Evolutionary conservation across 2,113 vertebrate genomes (phyloP), one percentile per base, ranked within the genome.

Genomic region (Aegithalos caudatus): DNA sequence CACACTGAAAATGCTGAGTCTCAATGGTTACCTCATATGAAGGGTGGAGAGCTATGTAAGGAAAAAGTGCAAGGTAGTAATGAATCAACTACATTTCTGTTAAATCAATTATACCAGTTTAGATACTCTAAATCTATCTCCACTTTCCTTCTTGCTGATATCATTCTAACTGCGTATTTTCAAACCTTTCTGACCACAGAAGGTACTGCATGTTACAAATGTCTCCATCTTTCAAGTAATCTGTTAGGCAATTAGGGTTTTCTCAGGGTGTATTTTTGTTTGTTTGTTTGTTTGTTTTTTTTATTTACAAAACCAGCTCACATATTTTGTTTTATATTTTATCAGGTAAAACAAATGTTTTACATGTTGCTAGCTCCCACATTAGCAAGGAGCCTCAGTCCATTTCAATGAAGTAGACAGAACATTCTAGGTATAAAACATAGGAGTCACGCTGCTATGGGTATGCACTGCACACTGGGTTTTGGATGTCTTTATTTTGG

Each of bases 401-500:
- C 44, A 38, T 42, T 80, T 80, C 17, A 40, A 21, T 65, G 14
- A 76, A 82, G 20, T 2, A 77, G 61, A 47, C 23, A 78, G 48
- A 64, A 19, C 8, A 54, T 73, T 65, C 51, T 53, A 66, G 48
- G 31, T 82, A 42, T 23, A 83, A 35, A 73, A 50, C 7, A 19
- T 16, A 81, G 38, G 33, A 58, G 19, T 48, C 13, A 0, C 27
- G 27, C 22, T 78, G 65, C 25, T 42, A 11, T 12, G 65, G 51
- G 38, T 50, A 58, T 70, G 69, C 25, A 33, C 28, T 27, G 15
- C 31, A 60, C 23, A 7, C 21, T 61, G 51, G 31, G 48, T 14
- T 93, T 95, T 72, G 58, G 31, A 64, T 88, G 38, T 69, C 61
- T 91, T 90, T 66, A 82, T 88, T 95, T 95, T 73, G 74, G 53